Evolutionary conservation across 37 sponge, comb jelly and placozoan genomes (phyloP).

Genomic region (Aplysina aerophoba): DNA sequence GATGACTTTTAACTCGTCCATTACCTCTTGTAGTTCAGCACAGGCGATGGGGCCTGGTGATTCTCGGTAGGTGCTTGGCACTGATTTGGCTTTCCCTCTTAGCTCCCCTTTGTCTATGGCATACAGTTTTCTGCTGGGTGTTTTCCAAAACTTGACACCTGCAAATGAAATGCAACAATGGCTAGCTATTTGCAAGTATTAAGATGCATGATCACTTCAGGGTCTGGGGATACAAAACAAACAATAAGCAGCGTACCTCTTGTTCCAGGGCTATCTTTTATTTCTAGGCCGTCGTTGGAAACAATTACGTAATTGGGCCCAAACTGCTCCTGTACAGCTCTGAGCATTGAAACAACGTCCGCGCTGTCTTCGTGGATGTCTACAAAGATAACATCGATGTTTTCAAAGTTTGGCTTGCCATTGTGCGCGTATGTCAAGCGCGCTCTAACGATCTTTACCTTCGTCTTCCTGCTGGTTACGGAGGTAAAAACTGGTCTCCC

Average conservation of each 20-base stretch:
- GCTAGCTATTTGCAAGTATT: no score
- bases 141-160: no score
- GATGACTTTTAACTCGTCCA: no score
- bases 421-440: not conserved
- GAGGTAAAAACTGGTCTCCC: not conserved
- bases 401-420: not conserved
- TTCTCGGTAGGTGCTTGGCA: no score
- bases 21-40: no score
- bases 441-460: not conserved
- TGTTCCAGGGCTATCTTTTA: conserved; percentile 10
- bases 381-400: not conserved
- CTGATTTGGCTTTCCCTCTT: no score
- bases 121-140: no score
- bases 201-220: no score
- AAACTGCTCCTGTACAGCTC: not conserved
- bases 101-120: no score
- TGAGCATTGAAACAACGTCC: not conserved
- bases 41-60: no score
- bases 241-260: not conserved
- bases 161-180: no score
- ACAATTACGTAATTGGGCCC: not conserved
- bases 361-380: conserved; percentile 9
- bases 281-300: not conserved
- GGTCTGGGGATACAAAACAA: no score
- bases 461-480: not conserved